These are phyloP conservation scores for Anabacerthia variegaticeps DNA, from an alignment of 2,797 vertebrate species.

Conservation along the genomic window DNA sequence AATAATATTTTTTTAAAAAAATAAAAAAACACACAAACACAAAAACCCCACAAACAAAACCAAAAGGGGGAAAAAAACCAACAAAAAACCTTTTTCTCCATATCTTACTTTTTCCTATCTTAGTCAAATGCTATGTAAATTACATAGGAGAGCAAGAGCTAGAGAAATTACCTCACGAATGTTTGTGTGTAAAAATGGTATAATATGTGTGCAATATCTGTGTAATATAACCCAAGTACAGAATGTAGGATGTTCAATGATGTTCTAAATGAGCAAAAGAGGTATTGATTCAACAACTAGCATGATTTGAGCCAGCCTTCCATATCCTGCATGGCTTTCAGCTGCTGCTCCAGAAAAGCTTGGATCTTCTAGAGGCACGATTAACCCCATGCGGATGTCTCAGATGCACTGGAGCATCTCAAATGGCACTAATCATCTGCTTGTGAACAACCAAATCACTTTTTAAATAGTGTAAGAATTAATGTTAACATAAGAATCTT, in stretches of 20 bases:
- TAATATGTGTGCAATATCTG: too few relatives aligned
- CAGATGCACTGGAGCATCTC: not conserved
- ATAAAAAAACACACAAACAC: not conserved
- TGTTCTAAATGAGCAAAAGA: not conserved
- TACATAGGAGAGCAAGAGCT: not conserved
- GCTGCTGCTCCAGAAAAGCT: not conserved
- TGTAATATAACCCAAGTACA: not conserved
- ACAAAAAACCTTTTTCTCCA: not conserved
- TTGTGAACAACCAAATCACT: not conserved
- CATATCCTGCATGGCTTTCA: not conserved
- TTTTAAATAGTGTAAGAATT: not conserved
- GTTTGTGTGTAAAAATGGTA: not conserved
- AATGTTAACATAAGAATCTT: not conserved
- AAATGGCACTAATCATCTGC: not conserved
- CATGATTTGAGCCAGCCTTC: not conserved
- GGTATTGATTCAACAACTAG: not conserved
- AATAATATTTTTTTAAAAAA: not conserved
- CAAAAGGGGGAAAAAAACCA: too few relatives aligned
- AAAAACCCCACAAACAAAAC: not conserved
- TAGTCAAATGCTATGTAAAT: not conserved
- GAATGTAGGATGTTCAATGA: not conserved
- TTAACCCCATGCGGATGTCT: not conserved
- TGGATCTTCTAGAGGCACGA: not conserved
- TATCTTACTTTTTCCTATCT: not conserved
- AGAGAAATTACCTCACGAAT: not conserved